Evolutionary conservation across 2,888 invertebrate genomes (phyloP), one percentile per base, ranked within the genome.

Genomic region (Marasmarcha lunaedactyla): DNA sequence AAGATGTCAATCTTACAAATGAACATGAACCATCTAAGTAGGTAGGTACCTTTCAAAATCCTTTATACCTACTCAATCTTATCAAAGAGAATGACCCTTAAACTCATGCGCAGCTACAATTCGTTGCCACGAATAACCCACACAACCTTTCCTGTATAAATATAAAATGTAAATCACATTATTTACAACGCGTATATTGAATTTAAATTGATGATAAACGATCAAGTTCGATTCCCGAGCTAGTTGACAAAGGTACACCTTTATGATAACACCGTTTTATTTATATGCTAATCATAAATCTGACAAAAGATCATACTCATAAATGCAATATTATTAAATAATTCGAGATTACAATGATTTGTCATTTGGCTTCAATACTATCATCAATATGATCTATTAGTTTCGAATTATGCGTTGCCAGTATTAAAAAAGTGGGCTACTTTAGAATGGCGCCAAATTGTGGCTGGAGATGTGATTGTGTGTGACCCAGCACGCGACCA

Each of bases 151-250:
- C 63, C 69, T 73, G 71, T 72, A 79, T 74, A 77, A 77, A 77
- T 76, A 78, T 71, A 72, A 68, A 72, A 74, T 74, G 66, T 71
- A 71, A 73, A 73, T 76, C 70, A 54, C 64, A 73, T 77, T 73
- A 74, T 73, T 72, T 73, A 74, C 67, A 59, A 71, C 63, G 63
- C 62, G 71, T 76, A 68, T 65, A 67, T 73, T 77, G 76, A 79
- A 78, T 81, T 71, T 71, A 71, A 73, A 78, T 74, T 70, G 68
- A 67, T 70, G 77, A 79, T 79, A 74, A 70, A 71, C 55, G 66
- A 76, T 78, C 71, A 52, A 57, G 50, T 59, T 64, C 64, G 67
- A 73, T 74, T 69, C 57, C 63, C 62, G 63, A 71, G 74, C 71
- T 69, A 58, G 62, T 67, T 70, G 69, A 76, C 77, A 76, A 73